A percentile compares a stretch with the other conserved stretches of the same genome.
Conservation (phyloP, 2,113 vertebrate species). For the Lepus timidus region DNA sequence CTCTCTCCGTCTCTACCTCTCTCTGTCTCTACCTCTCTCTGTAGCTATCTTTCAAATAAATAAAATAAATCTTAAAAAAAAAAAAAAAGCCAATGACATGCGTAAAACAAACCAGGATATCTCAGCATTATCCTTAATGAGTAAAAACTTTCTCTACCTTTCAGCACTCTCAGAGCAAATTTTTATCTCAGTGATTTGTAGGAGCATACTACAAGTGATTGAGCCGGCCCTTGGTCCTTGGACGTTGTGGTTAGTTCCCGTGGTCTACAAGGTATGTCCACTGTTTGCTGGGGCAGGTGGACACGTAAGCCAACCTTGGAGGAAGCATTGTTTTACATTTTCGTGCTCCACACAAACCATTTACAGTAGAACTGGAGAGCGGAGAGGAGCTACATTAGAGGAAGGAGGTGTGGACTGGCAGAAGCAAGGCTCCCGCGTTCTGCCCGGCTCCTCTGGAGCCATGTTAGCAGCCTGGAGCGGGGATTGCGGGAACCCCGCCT, state of each 20-base stretch:
- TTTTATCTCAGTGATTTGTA: background rate
- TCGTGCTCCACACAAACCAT: background rate
- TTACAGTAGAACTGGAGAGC: background rate
- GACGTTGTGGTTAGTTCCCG: background rate
- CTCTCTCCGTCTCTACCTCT: too few relatives aligned
- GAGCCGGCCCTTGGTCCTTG: background rate
- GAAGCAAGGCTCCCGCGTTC: fast-evolving
- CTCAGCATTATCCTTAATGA: background rate
- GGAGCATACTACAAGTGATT: background rate
- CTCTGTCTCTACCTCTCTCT: too few relatives aligned
- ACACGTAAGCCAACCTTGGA: background rate
- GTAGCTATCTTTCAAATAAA: too few relatives aligned
- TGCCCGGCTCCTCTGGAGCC: background rate
- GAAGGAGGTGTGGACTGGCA: background rate
- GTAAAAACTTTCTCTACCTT: constrained; percentile 19
- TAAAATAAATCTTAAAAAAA: too few relatives aligned
- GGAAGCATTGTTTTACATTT: background rate
- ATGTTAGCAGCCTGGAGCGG: too few relatives aligned
- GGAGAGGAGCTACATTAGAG: background rate
- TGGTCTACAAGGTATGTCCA: background rate
- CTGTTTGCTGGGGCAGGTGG: background rate
- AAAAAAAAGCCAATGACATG: too few relatives aligned
- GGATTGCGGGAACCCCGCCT: background rate
- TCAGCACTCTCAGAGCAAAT: background rate
- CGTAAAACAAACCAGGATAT: background rate